Evolutionary conservation across 2,888 invertebrate species (phyloP).

Genomic region (Caenorhabditis auriculariae): DNA sequence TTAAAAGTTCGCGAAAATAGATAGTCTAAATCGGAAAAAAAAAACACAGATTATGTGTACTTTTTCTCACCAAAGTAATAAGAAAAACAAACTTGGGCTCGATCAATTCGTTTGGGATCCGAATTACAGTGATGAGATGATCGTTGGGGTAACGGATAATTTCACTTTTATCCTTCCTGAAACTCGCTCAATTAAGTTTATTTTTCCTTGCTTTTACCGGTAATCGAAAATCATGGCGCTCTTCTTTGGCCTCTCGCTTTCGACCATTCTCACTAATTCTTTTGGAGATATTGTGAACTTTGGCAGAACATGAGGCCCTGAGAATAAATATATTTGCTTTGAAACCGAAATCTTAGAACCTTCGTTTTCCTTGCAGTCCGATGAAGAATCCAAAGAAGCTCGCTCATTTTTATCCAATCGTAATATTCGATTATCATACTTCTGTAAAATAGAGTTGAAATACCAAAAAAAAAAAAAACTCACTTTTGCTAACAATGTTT

Average conservation of each 20-base stretch:
- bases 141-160: conserved; percentile 16
- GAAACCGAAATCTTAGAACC: neutral
- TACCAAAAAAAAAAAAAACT: neutral
- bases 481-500: conserved; percentile 8
- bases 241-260: conserved; percentile 16
- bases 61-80: neutral
- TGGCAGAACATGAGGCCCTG: neutral
- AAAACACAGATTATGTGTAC: neutral
- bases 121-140: conserved; percentile 19
- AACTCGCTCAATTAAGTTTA: neutral
- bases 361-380: neutral
- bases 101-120: conserved; percentile 16
- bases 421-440: conserved; percentile 10
- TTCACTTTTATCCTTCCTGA: conserved; percentile 16
- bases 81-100: conserved; percentile 13
- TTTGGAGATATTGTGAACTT: conserved; percentile 16
- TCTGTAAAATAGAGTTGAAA: conserved; percentile 7
- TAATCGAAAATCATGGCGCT: conserved; percentile 28
- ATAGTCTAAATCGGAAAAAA: neutral
- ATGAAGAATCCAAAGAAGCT: neutral
- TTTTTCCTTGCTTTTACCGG: neutral
- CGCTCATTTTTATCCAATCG: conserved; percentile 8
- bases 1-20: neutral
- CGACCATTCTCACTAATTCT: conserved; percentile 24
- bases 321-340: conserved; percentile 1